phyloP scores from a whole-genome alignment of 2,797 vertebrate genomes.

The Sebastes cheni region DNA sequence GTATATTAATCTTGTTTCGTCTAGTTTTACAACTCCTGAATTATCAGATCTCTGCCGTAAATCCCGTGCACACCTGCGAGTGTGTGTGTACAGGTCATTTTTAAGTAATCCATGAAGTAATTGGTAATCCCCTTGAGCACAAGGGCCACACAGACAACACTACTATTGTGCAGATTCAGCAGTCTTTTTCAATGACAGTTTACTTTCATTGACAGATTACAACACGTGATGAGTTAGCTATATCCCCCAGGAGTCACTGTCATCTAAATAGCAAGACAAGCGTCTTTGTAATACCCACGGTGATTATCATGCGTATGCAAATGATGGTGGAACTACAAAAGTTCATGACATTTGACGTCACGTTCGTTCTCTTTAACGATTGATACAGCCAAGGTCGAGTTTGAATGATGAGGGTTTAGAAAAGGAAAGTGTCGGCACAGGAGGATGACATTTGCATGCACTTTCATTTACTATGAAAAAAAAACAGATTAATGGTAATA shows the following conservation, averaged over 20 bases:
- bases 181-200: background rate
- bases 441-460: background rate
- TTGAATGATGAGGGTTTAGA: background rate
- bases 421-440: background rate
- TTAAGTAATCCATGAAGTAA: background rate
- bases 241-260: background rate
- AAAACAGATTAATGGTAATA: background rate
- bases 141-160: background rate
- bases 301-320: background rate
- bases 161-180: conserved; percentile 10
- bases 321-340: background rate
- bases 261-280: background rate
- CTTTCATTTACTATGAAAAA: background rate
- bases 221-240: background rate
- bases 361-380: background rate
- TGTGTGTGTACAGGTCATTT: background rate
- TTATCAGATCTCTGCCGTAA: background rate
- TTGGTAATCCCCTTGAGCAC: background rate
- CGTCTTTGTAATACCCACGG: background rate
- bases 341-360: background rate
- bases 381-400: background rate
- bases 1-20: conserved; percentile 4
- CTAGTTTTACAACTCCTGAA: conserved; percentile 4
- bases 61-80: background rate
- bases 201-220: conserved; percentile 17